phyloP scores from a whole-genome alignment of 2,797 vertebrate genomes.

The Echeneis naucrates region DNA sequence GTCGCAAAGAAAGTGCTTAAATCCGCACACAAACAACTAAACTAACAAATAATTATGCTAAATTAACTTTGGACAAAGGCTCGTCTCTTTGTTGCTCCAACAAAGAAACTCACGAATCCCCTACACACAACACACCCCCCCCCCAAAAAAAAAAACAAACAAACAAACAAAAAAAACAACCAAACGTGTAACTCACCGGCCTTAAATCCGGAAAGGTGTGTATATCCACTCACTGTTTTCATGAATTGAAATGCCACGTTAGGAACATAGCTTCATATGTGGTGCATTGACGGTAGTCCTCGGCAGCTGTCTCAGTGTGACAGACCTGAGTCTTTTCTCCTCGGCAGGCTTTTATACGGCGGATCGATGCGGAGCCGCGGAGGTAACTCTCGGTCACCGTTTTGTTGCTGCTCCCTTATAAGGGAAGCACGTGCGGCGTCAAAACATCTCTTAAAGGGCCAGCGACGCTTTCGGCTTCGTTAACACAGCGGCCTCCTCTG shows the following conservation, averaged over 20 bases:
- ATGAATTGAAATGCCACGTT: constrained; percentile 52
- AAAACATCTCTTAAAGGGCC: constrained; percentile 86
- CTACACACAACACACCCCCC: constrained; percentile 10
- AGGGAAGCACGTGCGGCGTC: constrained; percentile 84
- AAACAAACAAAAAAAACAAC: not conserved
- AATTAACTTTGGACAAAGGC: too few species aligned
- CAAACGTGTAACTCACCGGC: constrained; percentile 57
- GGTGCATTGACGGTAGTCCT: constrained; percentile 19
- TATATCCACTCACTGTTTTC: constrained; percentile 51
- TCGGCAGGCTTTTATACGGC: constrained; percentile 82
- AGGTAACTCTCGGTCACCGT: constrained; percentile 87
- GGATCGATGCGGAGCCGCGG: constrained; percentile 55
- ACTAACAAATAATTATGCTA: too few species aligned
- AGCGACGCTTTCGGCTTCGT: constrained; percentile 21
- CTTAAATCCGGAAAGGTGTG: constrained; percentile 38
- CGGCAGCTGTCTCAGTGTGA: constrained; percentile 50
- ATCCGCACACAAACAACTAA: not conserved
- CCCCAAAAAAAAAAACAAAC: not conserved
- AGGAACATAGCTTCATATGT: not conserved
- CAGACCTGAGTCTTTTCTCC: constrained; percentile 68
- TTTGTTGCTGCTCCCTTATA: constrained; percentile 74
- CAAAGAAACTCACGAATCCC: constrained; percentile 73
- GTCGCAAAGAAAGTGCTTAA: not conserved
- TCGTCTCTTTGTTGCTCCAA: constrained; percentile 47
- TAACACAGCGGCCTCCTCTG: not conserved